Base-by-base conservation (phyloP, 2,888 invertebrate species). In the Criorhina ranunculi region DNA sequence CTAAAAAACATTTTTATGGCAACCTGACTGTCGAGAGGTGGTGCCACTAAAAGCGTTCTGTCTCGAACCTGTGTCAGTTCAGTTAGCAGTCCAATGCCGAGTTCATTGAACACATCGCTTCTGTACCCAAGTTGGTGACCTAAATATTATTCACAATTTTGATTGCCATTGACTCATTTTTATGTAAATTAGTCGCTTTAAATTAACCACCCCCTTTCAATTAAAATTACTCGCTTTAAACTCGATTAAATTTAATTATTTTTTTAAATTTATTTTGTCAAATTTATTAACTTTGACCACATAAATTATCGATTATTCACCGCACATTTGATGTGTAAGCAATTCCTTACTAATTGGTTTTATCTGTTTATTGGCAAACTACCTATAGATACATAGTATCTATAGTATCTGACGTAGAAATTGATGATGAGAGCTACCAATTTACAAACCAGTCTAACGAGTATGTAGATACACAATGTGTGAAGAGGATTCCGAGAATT, bases 281-380 rank as follows among this genome's bases (percentile, higher is more conserved):
- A 57, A 40, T 12, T 60, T 60, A 72, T 60, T 51, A 59, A 67
- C 49, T 24, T 24, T 35, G n/a, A 67, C 66, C 76, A 33, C 75
- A 66, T 11, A 35, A 59, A 51, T 59, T 67, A 76, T 76, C 59
- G 67, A 76, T 76, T 76, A 67, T 51, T 33, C 40, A 67, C 67
- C 76, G 24, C 57, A 60, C 51, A 35, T 59, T 67, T 76, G 67
- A 76, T 76, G 49, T 49, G 67, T 67, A 57, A 76, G 59, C 46
- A 59, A 76, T 67, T 42, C 51, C 5, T 60, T 19, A 19, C 76
- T 76, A 76, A 76, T 76, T 76, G 67, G 66, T 67, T 76, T 67
- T 67, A 76, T 76, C 53, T 59, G 31, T 12, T 31, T 53, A 8
- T 33, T 49, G 11, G 35, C 24, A 55, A 5, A 3, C 24, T 8